These are phyloP conservation scores for Phalera bucephala DNA, from an alignment of 2,888 invertebrate genomes.

Conservation along the genomic window DNA sequence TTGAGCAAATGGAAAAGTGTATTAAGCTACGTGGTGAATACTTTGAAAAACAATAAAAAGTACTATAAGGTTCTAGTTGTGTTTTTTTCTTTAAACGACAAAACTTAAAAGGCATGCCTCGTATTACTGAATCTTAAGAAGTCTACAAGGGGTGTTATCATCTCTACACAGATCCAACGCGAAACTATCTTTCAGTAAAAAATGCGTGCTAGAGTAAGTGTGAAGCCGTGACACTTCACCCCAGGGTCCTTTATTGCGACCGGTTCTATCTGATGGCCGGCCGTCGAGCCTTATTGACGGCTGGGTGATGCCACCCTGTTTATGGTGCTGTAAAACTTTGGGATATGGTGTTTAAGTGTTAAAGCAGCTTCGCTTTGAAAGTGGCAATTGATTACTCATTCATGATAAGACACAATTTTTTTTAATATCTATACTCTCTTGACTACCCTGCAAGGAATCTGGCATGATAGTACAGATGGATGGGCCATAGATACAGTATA, in stretches of 20 bases:
- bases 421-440: too few relatives aligned
- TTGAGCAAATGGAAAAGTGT: too few relatives aligned
- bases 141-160: not conserved
- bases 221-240: constrained; percentile 8
- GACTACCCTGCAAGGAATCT: too few relatives aligned
- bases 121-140: too few relatives aligned
- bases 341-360: not conserved
- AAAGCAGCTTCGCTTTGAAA: not conserved
- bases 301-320: not conserved
- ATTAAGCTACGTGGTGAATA: too few relatives aligned
- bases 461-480: too few relatives aligned
- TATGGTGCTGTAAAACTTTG: constrained; percentile 3
- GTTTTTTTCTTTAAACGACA: too few relatives aligned
- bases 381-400: not conserved
- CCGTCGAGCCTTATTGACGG: not conserved
- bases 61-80: too few relatives aligned
- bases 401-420: too few relatives aligned
- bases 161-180: not conserved
- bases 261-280: constrained; percentile 9
- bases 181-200: not conserved
- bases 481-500: too few relatives aligned
- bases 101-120: too few relatives aligned
- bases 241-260: constrained; percentile 1
- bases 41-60: too few relatives aligned
- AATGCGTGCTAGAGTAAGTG: constrained; percentile 7